A percentile compares a stretch with the other conserved stretches of the same genome.
Evolutionary conservation across 2,797 vertebrate genomes (phyloP).

Genomic region (Alectoris magna): DNA sequence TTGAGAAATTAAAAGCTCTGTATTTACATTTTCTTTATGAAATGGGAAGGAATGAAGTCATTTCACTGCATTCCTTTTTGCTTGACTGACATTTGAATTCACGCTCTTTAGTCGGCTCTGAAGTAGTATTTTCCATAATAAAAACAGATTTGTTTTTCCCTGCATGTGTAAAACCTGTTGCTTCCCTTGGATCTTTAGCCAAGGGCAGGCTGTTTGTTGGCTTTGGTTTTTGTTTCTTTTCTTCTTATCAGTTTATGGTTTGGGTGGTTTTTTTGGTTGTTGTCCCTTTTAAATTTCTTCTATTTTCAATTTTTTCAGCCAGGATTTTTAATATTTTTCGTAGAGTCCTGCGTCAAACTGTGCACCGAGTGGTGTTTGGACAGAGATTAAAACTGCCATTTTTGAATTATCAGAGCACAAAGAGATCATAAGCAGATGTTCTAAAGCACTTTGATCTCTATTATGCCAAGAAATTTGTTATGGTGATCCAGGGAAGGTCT

Average conservation of each 20-base stretch:
- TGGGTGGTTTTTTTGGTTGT: not conserved
- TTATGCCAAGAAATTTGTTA: not conserved
- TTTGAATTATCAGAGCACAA: not conserved
- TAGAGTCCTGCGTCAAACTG: not conserved
- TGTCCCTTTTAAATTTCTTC: not conserved
- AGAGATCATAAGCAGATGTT: not conserved
- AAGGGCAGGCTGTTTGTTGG: not conserved
- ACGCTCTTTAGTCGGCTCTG: conserved; percentile 26
- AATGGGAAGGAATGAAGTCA: conserved; percentile 46
- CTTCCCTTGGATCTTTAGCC: conserved; percentile 3
- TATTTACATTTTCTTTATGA: conserved; percentile 65
- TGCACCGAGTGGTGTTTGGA: not conserved
- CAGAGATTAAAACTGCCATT: not conserved
- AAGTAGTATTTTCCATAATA: conserved; percentile 41
- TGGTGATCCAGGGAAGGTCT: not conserved
- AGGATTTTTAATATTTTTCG: not conserved
- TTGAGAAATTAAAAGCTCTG: conserved; percentile 60
- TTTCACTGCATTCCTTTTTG: conserved; percentile 58
- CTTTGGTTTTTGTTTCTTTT: not conserved
- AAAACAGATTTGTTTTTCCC: conserved; percentile 40
- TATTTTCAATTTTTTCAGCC: not conserved
- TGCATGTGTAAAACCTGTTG: conserved; percentile 21
- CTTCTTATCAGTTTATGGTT: not conserved
- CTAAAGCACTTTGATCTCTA: not conserved
- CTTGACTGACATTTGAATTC: conserved; percentile 72